phyloP scores from a whole-genome alignment of 1,140 invertebrate genomes.

The Drosophila serrata region DNA sequence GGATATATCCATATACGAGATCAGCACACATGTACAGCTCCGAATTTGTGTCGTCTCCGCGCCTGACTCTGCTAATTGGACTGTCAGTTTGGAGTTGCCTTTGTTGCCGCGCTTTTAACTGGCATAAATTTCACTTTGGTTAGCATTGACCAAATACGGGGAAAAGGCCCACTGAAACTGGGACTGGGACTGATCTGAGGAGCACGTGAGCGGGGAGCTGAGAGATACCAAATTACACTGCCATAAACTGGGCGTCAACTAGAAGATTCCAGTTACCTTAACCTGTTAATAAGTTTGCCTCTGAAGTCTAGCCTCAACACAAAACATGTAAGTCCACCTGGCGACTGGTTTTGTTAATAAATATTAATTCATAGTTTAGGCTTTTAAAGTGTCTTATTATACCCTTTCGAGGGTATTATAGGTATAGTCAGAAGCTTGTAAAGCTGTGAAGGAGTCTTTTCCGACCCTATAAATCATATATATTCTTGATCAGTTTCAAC shows the following conservation, averaged over 20 bases:
- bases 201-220: neutral
- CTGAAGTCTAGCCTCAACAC: neutral
- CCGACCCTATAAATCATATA: no score
- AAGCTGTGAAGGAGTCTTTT: no score
- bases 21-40: slow-evolving; percentile 6
- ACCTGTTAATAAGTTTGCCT: neutral
- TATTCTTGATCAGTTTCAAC: no score
- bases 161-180: slow-evolving; percentile 6
- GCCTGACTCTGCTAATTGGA: slow-evolving; percentile 80
- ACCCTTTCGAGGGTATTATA: no score
- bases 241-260: slow-evolving; percentile 44
- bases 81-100: slow-evolving; percentile 68
- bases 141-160: slow-evolving; percentile 37
- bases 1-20: slow-evolving; percentile 39
- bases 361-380: neutral
- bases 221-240: slow-evolving; percentile 30
- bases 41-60: slow-evolving; percentile 40
- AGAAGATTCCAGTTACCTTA: slow-evolving; percentile 36
- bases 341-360: slow-evolving; percentile 1
- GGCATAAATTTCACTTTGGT: slow-evolving; percentile 78
- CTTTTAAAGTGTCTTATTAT: neutral
- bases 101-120: slow-evolving; percentile 67
- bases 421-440: no score
- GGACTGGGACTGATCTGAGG: neutral
- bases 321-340: neutral